Evolutionary conservation across 2,888 invertebrate species (phyloP).

Genomic region (Dendrolimus pini): DNA sequence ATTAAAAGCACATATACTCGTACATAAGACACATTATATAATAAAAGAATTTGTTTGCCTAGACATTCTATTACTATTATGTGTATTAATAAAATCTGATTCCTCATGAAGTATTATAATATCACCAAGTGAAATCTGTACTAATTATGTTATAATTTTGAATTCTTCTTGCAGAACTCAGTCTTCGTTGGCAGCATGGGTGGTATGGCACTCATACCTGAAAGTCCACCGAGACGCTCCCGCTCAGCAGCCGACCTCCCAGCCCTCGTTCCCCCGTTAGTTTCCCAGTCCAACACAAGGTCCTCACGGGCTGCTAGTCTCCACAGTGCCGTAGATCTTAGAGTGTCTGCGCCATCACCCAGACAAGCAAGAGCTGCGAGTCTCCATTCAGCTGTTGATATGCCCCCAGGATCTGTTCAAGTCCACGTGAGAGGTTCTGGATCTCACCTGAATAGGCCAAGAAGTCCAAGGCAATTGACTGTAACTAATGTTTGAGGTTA

Average conservation of each 20-base stretch:
- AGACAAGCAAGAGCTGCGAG: constrained; percentile 60
- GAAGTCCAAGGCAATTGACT: constrained; percentile 58
- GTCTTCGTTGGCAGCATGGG: constrained; percentile 88
- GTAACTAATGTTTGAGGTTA: constrained; percentile 50
- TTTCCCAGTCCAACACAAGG: constrained; percentile 44
- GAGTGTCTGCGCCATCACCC: constrained; percentile 55
- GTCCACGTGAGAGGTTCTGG: constrained; percentile 60
- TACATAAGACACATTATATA: no score
- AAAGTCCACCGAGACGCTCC: constrained; percentile 83
- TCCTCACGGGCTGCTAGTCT: constrained; percentile 65
- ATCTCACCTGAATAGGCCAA: constrained; percentile 50
- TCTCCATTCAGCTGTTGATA: constrained; percentile 56
- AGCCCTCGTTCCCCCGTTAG: constrained; percentile 78
- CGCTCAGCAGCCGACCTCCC: constrained; percentile 91
- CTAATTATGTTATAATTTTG: not conserved
- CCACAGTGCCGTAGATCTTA: constrained; percentile 60
- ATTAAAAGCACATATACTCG: no score
- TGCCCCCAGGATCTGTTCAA: constrained; percentile 56
- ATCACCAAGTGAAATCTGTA: no score
- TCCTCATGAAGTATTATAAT: no score
- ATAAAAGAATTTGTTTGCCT: no score
- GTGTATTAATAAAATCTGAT: no score
- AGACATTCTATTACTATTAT: no score
- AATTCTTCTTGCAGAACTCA: constrained; percentile 78
- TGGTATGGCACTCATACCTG: constrained; percentile 80